Conservation (phyloP, 2,797 vertebrate genomes). For the Tapirus indicus region DNA sequence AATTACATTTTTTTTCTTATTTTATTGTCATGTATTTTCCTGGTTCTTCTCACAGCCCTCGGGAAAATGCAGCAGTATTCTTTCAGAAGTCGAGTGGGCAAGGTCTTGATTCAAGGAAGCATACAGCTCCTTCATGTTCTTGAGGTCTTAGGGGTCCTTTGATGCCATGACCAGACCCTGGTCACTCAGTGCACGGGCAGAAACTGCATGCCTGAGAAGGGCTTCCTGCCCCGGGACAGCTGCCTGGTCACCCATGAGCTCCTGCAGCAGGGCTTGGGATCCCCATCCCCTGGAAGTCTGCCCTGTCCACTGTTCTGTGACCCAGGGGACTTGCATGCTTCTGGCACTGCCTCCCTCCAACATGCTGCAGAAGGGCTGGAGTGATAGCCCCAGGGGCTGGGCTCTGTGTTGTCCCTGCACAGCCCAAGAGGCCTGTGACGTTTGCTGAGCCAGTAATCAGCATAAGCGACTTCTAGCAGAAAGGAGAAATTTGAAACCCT, state of each 20-base stretch:
- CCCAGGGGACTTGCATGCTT: not conserved
- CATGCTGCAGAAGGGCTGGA: not conserved
- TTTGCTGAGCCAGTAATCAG: not conserved
- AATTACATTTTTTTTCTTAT: not conserved
- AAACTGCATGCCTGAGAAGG: not conserved
- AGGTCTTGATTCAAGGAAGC: not conserved
- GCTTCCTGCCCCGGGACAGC: not conserved
- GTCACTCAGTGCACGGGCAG: not conserved
- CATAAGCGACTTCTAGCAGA: not conserved
- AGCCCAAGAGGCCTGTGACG: not conserved
- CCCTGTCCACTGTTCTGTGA: not conserved
- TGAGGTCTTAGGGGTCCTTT: not conserved
- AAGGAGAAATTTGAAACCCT: constrained; percentile 25
- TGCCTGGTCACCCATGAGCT: not conserved
- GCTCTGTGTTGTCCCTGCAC: not conserved
- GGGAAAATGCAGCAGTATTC: not conserved
- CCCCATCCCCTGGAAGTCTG: not conserved
- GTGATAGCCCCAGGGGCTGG: not conserved
- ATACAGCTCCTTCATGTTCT: not conserved
- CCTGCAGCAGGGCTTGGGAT: not conserved
- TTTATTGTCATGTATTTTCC: not conserved
- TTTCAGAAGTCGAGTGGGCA: not conserved
- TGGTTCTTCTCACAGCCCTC: not conserved
- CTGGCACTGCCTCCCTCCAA: not conserved
- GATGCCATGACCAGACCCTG: not conserved